Percentiles rank a stretch among this genome's conserved stretches.
phyloP scores from a whole-genome alignment of 2,797 vertebrate genomes.

The Pygocentrus nattereri region DNA sequence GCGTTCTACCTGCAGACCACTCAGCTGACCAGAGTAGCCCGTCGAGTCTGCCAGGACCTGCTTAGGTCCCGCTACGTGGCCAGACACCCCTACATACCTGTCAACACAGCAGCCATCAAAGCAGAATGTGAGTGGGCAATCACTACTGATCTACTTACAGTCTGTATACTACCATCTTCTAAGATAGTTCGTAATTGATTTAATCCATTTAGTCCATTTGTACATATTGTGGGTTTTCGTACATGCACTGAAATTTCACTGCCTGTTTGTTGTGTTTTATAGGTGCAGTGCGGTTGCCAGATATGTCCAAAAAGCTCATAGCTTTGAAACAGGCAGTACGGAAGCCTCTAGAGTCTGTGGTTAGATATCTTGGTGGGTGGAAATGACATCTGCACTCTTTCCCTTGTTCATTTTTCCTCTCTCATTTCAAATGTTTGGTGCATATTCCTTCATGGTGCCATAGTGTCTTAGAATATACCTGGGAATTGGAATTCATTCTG shows the following conservation, averaged over 20 bases:
- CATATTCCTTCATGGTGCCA: not conserved
- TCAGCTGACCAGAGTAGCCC: conserved; percentile 87
- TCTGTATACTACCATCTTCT: too few relatives aligned
- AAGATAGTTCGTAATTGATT: not conserved
- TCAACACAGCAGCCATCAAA: conserved; percentile 96
- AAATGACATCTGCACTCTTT: conserved; percentile 17
- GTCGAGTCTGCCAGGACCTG: conserved; percentile 92
- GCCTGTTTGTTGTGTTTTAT: conserved; percentile 36
- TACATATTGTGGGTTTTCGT: not conserved
- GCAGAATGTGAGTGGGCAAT: conserved; percentile 88
- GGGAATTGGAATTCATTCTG: not conserved
- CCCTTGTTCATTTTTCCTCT: not conserved
- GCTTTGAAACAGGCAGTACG: conserved; percentile 90
- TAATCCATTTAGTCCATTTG: not conserved
- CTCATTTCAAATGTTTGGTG: conserved; percentile 6
- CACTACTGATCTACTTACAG: not conserved
- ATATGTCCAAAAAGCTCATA: conserved; percentile 85
- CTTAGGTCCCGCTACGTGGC: conserved; percentile 89
- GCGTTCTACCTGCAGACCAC: conserved; percentile 96
- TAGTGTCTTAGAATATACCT: not conserved
- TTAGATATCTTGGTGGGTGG: conserved; percentile 91
- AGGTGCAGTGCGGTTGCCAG: conserved; percentile 93
- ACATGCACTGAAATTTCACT: not conserved
- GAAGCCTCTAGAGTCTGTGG: conserved; percentile 96
- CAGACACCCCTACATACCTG: conserved; percentile 91